phyloP scores from a whole-genome alignment of 92 coral and sea anemone genomes.

The Palythoa grandis region DNA sequence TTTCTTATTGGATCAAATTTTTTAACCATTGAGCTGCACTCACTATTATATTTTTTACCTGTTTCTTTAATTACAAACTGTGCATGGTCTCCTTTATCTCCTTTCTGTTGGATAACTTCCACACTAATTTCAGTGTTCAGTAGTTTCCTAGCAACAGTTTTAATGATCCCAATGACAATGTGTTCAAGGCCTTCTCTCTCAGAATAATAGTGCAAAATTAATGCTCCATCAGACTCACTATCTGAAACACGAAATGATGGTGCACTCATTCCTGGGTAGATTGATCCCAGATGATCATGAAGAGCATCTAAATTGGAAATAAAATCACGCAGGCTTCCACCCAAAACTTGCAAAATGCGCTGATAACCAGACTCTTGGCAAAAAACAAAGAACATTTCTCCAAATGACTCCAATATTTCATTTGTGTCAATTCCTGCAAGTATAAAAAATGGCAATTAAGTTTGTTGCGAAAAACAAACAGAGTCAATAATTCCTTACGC shows the following conservation, averaged over 20 bases:
- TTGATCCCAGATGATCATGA: constrained; percentile 83
- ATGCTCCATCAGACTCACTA: constrained; percentile 79
- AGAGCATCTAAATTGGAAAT: constrained; percentile 87
- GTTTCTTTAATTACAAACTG: constrained; percentile 85
- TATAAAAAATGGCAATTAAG: neutral
- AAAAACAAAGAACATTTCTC: constrained; percentile 87
- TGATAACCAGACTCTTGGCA: constrained; percentile 92
- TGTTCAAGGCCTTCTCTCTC: constrained; percentile 87
- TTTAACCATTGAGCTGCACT: constrained; percentile 53
- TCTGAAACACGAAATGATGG: constrained; percentile 92
- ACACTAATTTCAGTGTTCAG: constrained; percentile 80
- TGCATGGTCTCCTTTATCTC: constrained; percentile 70
- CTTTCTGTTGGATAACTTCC: constrained; percentile 60
- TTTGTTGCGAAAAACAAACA: no score
- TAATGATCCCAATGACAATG: constrained; percentile 84
- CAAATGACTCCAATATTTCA: constrained; percentile 78
- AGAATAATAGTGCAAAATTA: constrained; percentile 88
- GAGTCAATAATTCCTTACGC: no score
- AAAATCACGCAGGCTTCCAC: constrained; percentile 87
- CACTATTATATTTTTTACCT: constrained; percentile 46
- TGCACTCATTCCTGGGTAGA: constrained; percentile 90
- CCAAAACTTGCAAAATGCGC: constrained; percentile 85
- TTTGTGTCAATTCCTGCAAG: constrained; percentile 72
- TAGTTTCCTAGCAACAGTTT: constrained; percentile 86
- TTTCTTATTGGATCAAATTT: constrained; percentile 62